Evolutionary conservation across 2,797 vertebrate species (phyloP), one percentile per base, ranked within the genome.

Genomic region (Lophotriccus pileatus): DNA sequence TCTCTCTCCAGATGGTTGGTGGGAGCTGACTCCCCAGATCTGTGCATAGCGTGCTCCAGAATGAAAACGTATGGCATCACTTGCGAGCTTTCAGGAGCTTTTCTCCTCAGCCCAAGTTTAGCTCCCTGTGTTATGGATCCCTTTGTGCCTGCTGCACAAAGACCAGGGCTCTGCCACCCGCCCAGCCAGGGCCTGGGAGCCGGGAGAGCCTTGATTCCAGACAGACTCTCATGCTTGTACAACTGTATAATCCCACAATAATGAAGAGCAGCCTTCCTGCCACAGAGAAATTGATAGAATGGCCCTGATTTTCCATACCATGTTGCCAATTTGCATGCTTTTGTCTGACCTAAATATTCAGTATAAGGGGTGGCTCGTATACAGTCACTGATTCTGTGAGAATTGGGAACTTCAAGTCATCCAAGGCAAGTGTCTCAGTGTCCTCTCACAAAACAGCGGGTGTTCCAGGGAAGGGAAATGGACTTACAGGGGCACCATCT

Each of bases 1-100:
- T 96, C 95, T 96, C 96, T 96, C 96, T 97, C 96, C 96, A 97
- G 96, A 97, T 97, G 96, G 95, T 93, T 97, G 94, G 96, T 97
- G 94, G 96, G 96, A 96, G 96, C 95, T 96, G 93, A 97, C 88
- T 97, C 90, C 90, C 95, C 95, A 95, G 95, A 86, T 95, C 95
- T 90, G 85, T 95, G 96, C 93, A 93, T 96, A 97, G 95, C 94
- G 47, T 84, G 90, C 95, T 96, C 95, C 95, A 94, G 86, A 96
- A 94, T 96, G 96, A 96, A 96, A 96, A 96, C 93, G 95, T 96
- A 96, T 96, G 86, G 93, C 95, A 97, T 82, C 94, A 80, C 94
- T 96, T 97, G 93, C 92, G 95, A 90, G 66, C 95, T 95, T 94
- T 93, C 90, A 95, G 79, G 94, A 92, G 95, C 76, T 93, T 97